Evolutionary conservation across 2,888 invertebrate genomes (phyloP).

Genomic region (Plusia festucae): DNA sequence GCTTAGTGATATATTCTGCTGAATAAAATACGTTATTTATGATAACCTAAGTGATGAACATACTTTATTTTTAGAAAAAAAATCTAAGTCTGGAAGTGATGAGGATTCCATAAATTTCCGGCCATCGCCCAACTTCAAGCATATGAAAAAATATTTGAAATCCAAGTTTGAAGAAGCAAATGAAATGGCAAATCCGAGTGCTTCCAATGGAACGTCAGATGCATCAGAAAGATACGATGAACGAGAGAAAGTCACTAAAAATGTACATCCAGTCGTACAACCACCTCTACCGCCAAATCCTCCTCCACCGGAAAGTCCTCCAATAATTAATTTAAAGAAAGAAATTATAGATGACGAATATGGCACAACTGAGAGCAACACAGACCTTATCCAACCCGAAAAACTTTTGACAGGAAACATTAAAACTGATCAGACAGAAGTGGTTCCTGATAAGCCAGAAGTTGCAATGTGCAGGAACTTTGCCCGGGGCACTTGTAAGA

Average conservation of each 20-base stretch:
- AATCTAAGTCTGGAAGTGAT: slow-evolving; percentile 48
- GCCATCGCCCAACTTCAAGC: slow-evolving; percentile 76
- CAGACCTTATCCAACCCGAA: slow-evolving; percentile 16
- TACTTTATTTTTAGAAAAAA: neutral
- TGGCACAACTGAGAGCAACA: neutral
- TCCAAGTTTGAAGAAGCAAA: slow-evolving; percentile 67
- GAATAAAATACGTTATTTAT: too few species aligned
- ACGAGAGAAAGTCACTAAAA: slow-evolving; percentile 26
- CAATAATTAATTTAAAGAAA: slow-evolving; percentile 58
- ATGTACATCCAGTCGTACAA: slow-evolving; percentile 48
- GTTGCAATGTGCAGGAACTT: slow-evolving; percentile 74
- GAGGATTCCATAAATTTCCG: slow-evolving; percentile 72
- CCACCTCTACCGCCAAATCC: slow-evolving; percentile 72
- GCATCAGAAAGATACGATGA: neutral
- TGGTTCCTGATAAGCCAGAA: slow-evolving; percentile 16
- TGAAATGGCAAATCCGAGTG: slow-evolving; percentile 27
- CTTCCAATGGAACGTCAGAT: slow-evolving; percentile 15
- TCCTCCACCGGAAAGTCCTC: slow-evolving; percentile 65
- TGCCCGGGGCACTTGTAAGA: slow-evolving; percentile 72
- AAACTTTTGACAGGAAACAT: slow-evolving; percentile 7
- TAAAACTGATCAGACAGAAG: too few species aligned
- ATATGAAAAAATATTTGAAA: slow-evolving; percentile 78
- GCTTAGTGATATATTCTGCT: too few species aligned
- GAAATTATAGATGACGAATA: slow-evolving; percentile 68
- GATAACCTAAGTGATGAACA: too few species aligned